Evolutionary conservation across 2,888 invertebrate species (phyloP).

Genomic region (Thereva nobilitata): DNA sequence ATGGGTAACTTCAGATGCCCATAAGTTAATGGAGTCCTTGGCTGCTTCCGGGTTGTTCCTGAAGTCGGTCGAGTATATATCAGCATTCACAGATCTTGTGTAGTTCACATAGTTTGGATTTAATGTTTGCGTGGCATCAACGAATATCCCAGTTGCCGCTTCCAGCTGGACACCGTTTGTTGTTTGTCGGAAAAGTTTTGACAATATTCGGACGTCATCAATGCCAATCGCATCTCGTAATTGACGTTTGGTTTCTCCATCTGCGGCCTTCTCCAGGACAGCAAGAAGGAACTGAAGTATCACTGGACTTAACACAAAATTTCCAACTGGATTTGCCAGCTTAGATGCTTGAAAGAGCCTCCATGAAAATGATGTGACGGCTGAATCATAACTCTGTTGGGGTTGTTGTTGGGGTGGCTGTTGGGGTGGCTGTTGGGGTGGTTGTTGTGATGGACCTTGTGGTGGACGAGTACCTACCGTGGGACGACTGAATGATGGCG

Average conservation of each 20-base stretch:
- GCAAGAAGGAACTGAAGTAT: constrained; percentile 43
- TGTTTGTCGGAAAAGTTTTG: not conserved
- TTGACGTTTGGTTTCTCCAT: constrained; percentile 42
- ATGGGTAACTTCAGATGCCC: constrained; percentile 64
- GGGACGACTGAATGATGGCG: no score
- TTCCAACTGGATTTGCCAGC: constrained; percentile 37
- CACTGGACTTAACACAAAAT: constrained; percentile 44
- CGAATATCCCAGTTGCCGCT: constrained; percentile 44
- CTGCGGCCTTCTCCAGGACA: constrained; percentile 40
- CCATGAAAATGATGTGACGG: constrained; percentile 40
- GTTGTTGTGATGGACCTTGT: no score
- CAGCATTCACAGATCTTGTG: constrained; percentile 41
- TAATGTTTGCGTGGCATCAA: constrained; percentile 38
- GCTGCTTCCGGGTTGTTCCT: constrained; percentile 54
- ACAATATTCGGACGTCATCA: not conserved
- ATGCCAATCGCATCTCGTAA: constrained; percentile 37
- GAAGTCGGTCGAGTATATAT: constrained; percentile 62
- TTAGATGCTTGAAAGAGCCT: constrained; percentile 40
- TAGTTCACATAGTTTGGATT: constrained; percentile 37
- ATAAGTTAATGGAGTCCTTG: constrained; percentile 63
- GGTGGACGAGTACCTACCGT: no score
- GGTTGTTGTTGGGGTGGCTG: no score
- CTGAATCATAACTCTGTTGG: no score
- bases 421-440: no score
- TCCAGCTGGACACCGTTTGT: constrained; percentile 38